Conservation (phyloP, 2,113 vertebrate species). For the Gymnarchus niloticus region DNA sequence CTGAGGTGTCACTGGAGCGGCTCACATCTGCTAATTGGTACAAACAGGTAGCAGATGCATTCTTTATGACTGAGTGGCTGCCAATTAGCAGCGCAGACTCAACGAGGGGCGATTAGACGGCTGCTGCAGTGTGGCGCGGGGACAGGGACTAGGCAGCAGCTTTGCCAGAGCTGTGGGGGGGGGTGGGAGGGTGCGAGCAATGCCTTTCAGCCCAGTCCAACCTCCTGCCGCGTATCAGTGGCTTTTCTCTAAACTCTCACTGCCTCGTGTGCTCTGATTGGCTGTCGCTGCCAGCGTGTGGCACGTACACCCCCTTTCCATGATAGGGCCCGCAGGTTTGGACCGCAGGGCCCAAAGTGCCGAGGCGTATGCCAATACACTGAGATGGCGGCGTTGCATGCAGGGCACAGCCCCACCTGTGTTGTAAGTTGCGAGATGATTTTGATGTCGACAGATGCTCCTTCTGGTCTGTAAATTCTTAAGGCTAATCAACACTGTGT, state of each 20-base stretch:
- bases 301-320: neutral
- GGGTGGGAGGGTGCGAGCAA: neutral
- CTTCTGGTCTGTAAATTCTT: neutral
- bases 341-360: neutral
- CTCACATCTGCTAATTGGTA: slow-evolving; percentile 71
- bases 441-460: neutral
- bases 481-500: neutral
- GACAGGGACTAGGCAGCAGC: slow-evolving; percentile 36
- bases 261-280: neutral
- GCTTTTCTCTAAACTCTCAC: neutral
- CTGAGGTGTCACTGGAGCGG: slow-evolving; percentile 60
- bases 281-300: neutral
- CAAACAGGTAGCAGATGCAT: slow-evolving; percentile 75
- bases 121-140: slow-evolving; percentile 1
- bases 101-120: slow-evolving; percentile 39
- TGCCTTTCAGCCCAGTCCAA: slow-evolving; percentile 12
- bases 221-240: neutral
- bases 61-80: slow-evolving; percentile 47
- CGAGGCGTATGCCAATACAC: slow-evolving; percentile 26
- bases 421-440: neutral
- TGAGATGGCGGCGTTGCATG: slow-evolving; percentile 9
- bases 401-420: neutral
- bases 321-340: neutral
- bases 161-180: slow-evolving; percentile 31
- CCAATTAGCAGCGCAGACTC: slow-evolving; percentile 60